Base-by-base conservation (phyloP, 2,797 vertebrate genomes). In the Lophius americanus region DNA sequence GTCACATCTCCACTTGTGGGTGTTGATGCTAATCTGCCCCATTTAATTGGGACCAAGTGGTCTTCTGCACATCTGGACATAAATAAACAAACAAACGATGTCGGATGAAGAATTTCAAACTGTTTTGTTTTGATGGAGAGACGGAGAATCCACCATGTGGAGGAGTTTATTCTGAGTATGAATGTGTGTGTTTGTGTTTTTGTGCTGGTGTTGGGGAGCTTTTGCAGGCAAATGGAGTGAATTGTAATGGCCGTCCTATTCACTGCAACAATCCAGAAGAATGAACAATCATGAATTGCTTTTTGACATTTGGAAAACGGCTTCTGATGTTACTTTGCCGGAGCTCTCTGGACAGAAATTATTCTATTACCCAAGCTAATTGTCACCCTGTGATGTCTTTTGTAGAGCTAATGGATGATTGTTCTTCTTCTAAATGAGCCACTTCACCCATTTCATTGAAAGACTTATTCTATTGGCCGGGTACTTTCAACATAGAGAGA, bases 291-390 rank as follows among this genome's bases (percentile, higher is more conserved):
- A 96, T 96, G 94, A 96, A 96, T 94, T 94, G 95, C 94, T 96
- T 96, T 95, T 95, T 96, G 95, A 96, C 96, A 95, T 96, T 96
- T 95, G 93, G 92, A 91, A 95, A 95, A 95, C 92, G 85, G 94
- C 91, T 93, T 89, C 88, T 91, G 92, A 93, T 92, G 95, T 94
- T 92, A 93, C 92, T 90, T 92, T 93, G 84, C 76, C 79, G 88
- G 88, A 92, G 90, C 90, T 92, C 93, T 92, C 92, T 93, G 94
- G 93, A 91, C 95, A 94, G 93, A 95, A 95, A 97, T 96, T 96
- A 95, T 96, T 96, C 95, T 96, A 96, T 97, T 96, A 96, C 79
- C 92, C 94, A 94, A 93, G 64, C 77, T 88, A 89, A 90, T 85
- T 93, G 94, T 96, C 93, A 93, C 92, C 92, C 92, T 90, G 91